Base-by-base conservation (phyloP, 92 coral and sea anemone genomes). In the Virgularia gustaviana region DNA sequence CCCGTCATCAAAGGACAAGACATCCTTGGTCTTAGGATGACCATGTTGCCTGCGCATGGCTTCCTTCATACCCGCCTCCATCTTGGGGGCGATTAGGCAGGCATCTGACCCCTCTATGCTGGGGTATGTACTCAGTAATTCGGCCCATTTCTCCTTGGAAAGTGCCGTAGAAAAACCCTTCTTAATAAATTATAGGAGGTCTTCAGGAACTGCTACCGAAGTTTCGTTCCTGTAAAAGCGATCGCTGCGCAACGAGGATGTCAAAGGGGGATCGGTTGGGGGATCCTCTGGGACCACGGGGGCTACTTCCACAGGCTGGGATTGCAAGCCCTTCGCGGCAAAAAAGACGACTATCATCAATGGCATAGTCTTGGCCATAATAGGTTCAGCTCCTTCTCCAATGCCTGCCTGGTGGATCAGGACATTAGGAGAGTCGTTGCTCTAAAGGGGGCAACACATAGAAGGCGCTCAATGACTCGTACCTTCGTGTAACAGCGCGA, bases 41-140 rank as follows among this genome's bases (percentile, higher is more conserved):
- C 77, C 87, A 65, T 78, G 87, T 0, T 54, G 56, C 51, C 58
- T 78, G 20, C 79, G 77, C 64, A 78, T 31, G 31, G 79, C 80
- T 36, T 83, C 83, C 57, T 83, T 83, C 77, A 72, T 78, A 16
- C 83, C 80, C 6, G 77, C 71, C 45, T 83, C 77, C 75, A 78
- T 77, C 33, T 57, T 70, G 41, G 77, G 80, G 25, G 77, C 71
- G 22, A 42, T 51, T 49, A 83, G 36, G 32, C 68, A 70, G n/a
- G 27, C 6, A 22, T 83, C 87, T 0, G 82, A 41, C 39, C 77
- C 79, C 74, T 76, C 61, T 27, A 76, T 77, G 10, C 61, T 41
- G 18, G 82, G 79, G 71, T 82, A 82, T 15, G 72, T 51, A 20
- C 29, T 75, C 9, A 55, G 29, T 57, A 78, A 43, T 9, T 78